Evolutionary conservation across 2,888 invertebrate genomes (phyloP).

Genomic region (Tipula unca): DNA sequence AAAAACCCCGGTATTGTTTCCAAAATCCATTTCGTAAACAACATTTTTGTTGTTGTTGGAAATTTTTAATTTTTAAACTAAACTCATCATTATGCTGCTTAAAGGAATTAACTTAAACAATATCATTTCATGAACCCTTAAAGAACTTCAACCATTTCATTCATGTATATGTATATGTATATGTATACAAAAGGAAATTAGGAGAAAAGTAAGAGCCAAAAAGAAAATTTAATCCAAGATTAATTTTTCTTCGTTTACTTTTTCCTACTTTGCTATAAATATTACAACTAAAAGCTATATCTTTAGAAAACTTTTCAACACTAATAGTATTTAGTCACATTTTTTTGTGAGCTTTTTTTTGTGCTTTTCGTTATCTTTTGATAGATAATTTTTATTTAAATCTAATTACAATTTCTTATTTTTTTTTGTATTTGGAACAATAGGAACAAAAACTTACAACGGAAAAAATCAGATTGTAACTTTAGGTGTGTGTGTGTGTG

Average conservation of each 20-base stretch:
- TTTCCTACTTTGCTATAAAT: neutral
- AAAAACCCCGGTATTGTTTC: neutral
- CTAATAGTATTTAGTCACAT: constrained; percentile 2
- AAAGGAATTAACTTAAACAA: neutral
- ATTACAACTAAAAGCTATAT: neutral
- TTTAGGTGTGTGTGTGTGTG: neutral
- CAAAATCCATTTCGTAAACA: neutral
- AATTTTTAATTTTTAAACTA: neutral
- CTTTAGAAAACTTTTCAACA: neutral
- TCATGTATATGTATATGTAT: neutral
- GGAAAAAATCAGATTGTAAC: neutral
- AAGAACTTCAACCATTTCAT: neutral
- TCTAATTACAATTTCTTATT: neutral
- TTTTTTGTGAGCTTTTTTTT: neutral
- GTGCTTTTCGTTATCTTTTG: neutral
- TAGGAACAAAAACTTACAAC: neutral
- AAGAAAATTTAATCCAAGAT: neutral
- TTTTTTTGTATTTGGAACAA: neutral
- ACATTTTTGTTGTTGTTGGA: neutral
- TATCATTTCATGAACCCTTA: neutral
- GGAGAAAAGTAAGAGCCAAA: neutral
- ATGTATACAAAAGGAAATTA: neutral
- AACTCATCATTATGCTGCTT: constrained; percentile 8
- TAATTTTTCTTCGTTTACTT: neutral
- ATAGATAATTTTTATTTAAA: constrained; percentile 14